Conservation (phyloP, 2,113 vertebrate species). For the Passerina amoena region DNA sequence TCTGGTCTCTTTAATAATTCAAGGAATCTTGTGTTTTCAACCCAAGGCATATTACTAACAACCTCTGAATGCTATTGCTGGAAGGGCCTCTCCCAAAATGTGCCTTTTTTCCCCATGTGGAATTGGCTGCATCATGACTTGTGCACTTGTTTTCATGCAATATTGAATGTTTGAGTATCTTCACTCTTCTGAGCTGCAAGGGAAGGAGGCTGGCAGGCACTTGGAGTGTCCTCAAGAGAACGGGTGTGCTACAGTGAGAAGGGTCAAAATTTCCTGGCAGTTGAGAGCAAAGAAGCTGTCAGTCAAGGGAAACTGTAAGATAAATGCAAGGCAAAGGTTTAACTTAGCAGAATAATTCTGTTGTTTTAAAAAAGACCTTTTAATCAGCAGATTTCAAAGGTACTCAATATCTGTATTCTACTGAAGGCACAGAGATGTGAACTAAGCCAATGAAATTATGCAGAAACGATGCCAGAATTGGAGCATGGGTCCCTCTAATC, state of each 20-base stretch:
- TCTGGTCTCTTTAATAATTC: background rate
- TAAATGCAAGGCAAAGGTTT: background rate
- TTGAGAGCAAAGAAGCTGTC: background rate
- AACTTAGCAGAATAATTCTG: background rate
- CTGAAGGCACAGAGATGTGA: background rate
- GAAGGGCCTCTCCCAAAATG: background rate
- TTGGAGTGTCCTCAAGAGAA: background rate
- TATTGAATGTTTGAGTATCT: background rate
- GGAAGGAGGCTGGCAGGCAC: background rate
- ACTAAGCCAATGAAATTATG: background rate
- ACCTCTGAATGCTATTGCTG: background rate
- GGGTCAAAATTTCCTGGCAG: constrained; percentile 20
- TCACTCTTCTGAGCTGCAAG: background rate
- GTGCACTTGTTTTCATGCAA: constrained; percentile 19
- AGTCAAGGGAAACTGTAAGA: background rate
- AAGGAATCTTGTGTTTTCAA: background rate
- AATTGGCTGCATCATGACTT: background rate
- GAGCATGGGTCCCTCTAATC: background rate
- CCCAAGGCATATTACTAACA: background rate
- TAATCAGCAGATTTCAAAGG: background rate
- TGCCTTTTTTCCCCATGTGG: background rate
- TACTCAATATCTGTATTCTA: background rate
- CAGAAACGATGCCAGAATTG: background rate
- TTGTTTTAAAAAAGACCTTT: background rate
- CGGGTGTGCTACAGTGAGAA: background rate